Evolutionary conservation across 2,888 invertebrate genomes (phyloP), one percentile per base, ranked within the genome.

Genomic region (Tachystola acroxantha): DNA sequence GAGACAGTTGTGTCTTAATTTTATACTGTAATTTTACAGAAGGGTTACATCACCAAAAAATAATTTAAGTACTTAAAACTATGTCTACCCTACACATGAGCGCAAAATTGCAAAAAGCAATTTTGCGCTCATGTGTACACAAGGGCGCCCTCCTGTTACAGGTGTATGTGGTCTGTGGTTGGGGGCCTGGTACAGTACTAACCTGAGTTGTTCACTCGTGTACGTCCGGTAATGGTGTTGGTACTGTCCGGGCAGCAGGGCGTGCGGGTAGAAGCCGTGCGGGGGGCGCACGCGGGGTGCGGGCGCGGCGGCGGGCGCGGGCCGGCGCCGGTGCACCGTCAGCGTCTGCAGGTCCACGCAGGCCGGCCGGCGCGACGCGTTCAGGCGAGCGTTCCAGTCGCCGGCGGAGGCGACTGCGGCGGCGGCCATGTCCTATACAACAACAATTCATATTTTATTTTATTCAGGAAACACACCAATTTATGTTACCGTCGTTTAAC

Each of bases 181-280:
- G n/a, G 24, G 5, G 24, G 16, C 30, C n/a, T 9, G 24, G 7
- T 10, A 37, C 26, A 27, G 2, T 2, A 34, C 36, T 30, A 3
- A 78, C 79, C 79, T 52, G 12, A 99, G 86, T 76, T 98, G 96
- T 9, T 93, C 90, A 4, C 96, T 88, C 1, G 94, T 92, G 71
- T 96, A 98, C 39, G 74, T 57, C 60, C 93, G 91, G 78, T 94
- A 98, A 66, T 91, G 90, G 74, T 97, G 96, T 52, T 95, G 94
- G 84, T 92, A 99, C 85, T 99, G 99, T n/a, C 98, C 98, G 24
- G 98, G 97, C 55, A 99, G 92, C 46, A 99, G 87, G 29, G 98
- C 93, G 43, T 98, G 92, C 11, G 99, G 99, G 88, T 98, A 99
- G 73, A 91, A 76, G 50, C 89, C 89, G 33, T 82, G 84, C 32